phyloP scores from a whole-genome alignment of 2,113 vertebrate species.

The Cathartes aura region DNA sequence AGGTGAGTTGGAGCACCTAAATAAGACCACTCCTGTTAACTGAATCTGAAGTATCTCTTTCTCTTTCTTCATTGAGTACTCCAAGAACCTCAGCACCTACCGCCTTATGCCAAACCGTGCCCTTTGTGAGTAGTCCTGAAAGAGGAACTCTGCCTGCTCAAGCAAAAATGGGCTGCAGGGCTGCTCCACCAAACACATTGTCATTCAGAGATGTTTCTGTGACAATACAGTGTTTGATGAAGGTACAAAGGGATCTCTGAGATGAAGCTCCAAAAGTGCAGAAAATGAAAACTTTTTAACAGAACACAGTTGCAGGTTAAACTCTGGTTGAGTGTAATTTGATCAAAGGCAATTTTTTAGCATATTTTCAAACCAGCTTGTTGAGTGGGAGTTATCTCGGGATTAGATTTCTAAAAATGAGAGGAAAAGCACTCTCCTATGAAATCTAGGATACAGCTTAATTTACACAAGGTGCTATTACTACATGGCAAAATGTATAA shows the following conservation, averaged over 20 bases:
- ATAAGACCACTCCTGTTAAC: neutral
- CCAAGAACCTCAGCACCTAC: neutral
- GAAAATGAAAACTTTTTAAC: neutral
- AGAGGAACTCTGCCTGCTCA: neutral
- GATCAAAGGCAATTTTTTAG: neutral
- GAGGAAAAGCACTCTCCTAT: neutral
- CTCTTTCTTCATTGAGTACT: neutral
- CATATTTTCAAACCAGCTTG: neutral
- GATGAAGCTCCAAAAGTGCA: neutral
- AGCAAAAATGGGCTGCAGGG: neutral
- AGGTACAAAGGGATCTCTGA: neutral
- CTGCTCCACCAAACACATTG: neutral
- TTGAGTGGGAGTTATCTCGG: neutral
- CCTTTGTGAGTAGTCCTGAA: neutral
- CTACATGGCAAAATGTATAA: neutral
- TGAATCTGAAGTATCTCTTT: neutral
- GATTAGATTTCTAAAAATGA: neutral
- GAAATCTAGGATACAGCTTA: neutral
- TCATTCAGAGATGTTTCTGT: neutral
- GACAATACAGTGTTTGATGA: neutral
- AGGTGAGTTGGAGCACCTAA: neutral
- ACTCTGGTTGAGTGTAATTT: neutral
- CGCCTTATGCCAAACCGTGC: neutral
- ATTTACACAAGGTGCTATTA: neutral
- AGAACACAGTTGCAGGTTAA: neutral